A percentile compares a stretch with the other conserved stretches of the same genome.
phyloP scores from a whole-genome alignment of 2,113 vertebrate genomes.

The Mixornis gularis region DNA sequence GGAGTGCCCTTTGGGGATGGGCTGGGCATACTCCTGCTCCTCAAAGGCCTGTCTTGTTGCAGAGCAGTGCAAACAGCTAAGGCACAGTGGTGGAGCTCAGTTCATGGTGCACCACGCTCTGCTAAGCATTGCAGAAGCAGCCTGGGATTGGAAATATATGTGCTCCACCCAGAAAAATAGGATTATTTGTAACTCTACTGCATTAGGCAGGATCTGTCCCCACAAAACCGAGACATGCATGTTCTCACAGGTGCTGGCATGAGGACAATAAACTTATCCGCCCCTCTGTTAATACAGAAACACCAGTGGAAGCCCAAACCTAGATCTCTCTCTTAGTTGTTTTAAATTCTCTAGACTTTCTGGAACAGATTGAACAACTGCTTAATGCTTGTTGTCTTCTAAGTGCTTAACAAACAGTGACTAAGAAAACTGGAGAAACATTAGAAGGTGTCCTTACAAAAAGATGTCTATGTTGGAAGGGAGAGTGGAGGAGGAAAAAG shows the following conservation, averaged over 20 bases:
- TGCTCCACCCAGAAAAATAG: not conserved
- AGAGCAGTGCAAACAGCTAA: not conserved
- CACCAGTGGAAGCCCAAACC: not conserved
- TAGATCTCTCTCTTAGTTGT: not conserved
- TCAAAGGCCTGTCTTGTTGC: not conserved
- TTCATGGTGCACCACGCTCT: fast-evolving
- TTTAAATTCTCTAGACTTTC: not conserved
- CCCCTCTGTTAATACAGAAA: not conserved
- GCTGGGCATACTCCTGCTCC: not conserved
- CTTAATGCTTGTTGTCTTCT: not conserved
- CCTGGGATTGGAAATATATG: not conserved
- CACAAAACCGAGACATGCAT: not conserved
- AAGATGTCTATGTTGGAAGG: not conserved
- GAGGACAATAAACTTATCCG: not conserved
- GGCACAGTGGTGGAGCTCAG: not conserved
- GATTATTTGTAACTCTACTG: not conserved
- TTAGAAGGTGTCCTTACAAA: not conserved
- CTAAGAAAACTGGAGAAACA: not conserved
- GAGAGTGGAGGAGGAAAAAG: not conserved
- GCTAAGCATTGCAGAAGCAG: not conserved
- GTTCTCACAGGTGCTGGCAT: not conserved
- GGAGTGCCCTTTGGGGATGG: not conserved
- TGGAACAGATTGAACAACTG: not conserved
- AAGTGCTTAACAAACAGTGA: not conserved
- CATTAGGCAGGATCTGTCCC: not conserved